These are phyloP conservation scores for Ips typographus DNA, from an alignment of 1,140 invertebrate species.

Conservation along the genomic window DNA sequence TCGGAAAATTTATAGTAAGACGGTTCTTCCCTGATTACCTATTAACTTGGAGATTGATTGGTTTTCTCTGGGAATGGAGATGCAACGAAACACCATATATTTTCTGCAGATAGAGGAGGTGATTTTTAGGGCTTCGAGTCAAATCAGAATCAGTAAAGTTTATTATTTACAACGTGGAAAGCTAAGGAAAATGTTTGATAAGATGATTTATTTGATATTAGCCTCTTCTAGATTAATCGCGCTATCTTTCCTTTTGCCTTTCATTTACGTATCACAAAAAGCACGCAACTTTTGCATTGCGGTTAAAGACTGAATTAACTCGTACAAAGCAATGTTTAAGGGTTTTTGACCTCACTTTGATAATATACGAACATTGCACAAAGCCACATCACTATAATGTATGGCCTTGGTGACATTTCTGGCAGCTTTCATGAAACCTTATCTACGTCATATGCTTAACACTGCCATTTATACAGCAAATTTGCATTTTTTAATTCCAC, in stretches of 20 bases:
- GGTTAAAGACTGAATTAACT: slow-evolving; percentile 6
- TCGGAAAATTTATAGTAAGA: slow-evolving; percentile 28
- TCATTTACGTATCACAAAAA: slow-evolving; percentile 1
- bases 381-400: too few relatives aligned
- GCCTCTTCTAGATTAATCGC: too few relatives aligned
- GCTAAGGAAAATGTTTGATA: too few relatives aligned
- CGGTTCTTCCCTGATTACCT: slow-evolving; percentile 23
- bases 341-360: background rate
- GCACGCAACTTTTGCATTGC: slow-evolving; percentile 5
- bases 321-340: background rate
- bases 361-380: too few relatives aligned
- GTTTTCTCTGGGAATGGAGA: slow-evolving; percentile 6
- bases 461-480: background rate
- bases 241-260: too few relatives aligned
- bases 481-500: background rate
- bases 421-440: background rate
- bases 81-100: background rate
- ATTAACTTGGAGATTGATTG: slow-evolving; percentile 24
- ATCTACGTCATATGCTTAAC: background rate
- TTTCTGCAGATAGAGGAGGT: too few relatives aligned
- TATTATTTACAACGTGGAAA: too few relatives aligned
- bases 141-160: too few relatives aligned
- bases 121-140: too few relatives aligned
- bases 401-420: too few relatives aligned
- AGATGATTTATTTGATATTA: too few relatives aligned